These are phyloP conservation scores for Xestia sexstrigata DNA, from an alignment of 2,888 invertebrate species.

Conservation along the genomic window DNA sequence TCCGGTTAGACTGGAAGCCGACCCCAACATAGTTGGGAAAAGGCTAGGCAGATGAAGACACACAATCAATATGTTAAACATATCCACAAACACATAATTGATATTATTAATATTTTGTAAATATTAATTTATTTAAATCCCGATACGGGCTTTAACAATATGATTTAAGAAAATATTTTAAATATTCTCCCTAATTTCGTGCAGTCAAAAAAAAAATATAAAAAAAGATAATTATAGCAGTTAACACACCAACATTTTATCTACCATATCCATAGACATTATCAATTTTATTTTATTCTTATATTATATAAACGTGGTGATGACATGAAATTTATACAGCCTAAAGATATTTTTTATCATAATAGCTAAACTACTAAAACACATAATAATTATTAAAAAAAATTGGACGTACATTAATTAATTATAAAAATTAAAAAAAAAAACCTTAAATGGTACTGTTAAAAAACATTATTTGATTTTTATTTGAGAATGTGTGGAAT, in stretches of 20 bases:
- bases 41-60: background rate
- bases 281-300: slow-evolving; percentile 39
- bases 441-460: slow-evolving; percentile 33
- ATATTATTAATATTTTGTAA: background rate
- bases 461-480: slow-evolving; percentile 38
- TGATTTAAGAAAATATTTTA: background rate
- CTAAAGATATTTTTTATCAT: slow-evolving; percentile 37
- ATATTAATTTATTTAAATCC: background rate
- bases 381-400: slow-evolving; percentile 37
- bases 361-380: slow-evolving; percentile 36
- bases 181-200: background rate
- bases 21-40: background rate
- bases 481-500: slow-evolving; percentile 38
- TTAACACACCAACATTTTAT: slow-evolving; percentile 42
- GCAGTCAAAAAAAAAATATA: background rate
- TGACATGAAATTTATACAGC: slow-evolving; percentile 56
- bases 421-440: slow-evolving; percentile 23
- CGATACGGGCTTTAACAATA: slow-evolving; percentile 17
- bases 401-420: slow-evolving; percentile 52
- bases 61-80: background rate
- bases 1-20: background rate
- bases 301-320: slow-evolving; percentile 36
- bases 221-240: slow-evolving; percentile 30
- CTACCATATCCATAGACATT: slow-evolving; percentile 48
- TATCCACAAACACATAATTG: background rate